Evolutionary conservation across 1,140 invertebrate species (phyloP).

Genomic region (Melipona quadrifasciata): DNA sequence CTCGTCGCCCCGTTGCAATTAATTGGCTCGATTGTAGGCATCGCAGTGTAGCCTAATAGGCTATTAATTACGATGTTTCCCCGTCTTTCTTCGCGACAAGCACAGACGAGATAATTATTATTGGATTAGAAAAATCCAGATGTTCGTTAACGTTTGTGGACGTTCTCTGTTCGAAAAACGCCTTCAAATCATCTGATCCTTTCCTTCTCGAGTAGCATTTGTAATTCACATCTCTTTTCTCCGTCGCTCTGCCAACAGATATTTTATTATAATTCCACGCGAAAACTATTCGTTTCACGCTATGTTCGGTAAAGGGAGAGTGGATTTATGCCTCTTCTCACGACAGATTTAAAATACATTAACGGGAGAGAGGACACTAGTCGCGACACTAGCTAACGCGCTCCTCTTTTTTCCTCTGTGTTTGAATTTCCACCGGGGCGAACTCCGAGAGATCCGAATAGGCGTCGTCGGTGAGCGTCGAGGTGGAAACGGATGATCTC

Average conservation of each 20-base stretch:
- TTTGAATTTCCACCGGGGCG: slow-evolving; percentile 63
- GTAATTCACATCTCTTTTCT: too few relatives aligned
- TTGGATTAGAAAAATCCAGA: too few relatives aligned
- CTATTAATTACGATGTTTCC: neutral
- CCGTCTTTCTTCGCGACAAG: too few relatives aligned
- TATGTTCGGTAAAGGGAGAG: neutral
- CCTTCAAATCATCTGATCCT: too few relatives aligned
- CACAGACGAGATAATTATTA: too few relatives aligned
- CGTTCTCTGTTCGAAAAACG: neutral
- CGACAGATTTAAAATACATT: slow-evolving; percentile 22
- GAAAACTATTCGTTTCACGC: neutral
- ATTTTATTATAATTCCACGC: too few relatives aligned
- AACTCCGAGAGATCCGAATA: slow-evolving; percentile 39
- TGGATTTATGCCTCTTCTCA: neutral
- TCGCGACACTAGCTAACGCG: too few relatives aligned
- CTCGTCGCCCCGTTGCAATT: neutral
- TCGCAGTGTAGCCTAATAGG: too few relatives aligned
- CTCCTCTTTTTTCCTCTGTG: slow-evolving; percentile 44
- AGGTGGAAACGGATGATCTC: slow-evolving; percentile 78
- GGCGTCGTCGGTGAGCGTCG: slow-evolving; percentile 62
- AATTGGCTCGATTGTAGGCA: neutral
- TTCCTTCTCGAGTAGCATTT: neutral
- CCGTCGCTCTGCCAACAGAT: neutral
- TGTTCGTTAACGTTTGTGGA: too few relatives aligned
- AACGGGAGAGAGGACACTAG: neutral